Evolutionary conservation across 2,797 vertebrate species (phyloP), one percentile per base, ranked within the genome.

Genomic region (Pterois miles): DNA sequence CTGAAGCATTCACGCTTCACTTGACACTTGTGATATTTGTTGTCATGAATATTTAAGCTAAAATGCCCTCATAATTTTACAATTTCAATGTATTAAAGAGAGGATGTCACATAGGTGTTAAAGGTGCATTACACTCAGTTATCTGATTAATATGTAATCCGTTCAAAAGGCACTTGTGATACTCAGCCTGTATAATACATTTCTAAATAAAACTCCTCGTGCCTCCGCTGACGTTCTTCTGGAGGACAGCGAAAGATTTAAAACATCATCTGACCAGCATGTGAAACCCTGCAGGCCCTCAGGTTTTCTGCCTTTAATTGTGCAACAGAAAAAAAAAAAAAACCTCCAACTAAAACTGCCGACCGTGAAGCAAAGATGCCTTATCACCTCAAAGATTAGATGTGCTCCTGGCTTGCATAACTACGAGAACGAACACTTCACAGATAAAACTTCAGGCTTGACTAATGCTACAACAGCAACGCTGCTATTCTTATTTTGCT

Each of bases 221-320:
- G 57, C 8, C 10, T 33, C 16, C 31, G 10, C 38, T 4, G 1
- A 46, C 0, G 4, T 48, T 48, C 46, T 48, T 10, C 16, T 43
- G 40, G 40, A 43, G 14, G 40, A 43, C 40, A 43, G 18, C 7
- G 40, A 43, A 48, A 10, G 18, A 18, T 48, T 38, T n/a, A n/a
- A 48, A 71, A 10, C 66, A 84, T 85, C 88, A 91, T 87, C 91
- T 89, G 90, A 91, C 50, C 54, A 10, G 40, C 83, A 84, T 83
- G 84, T 91, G 89, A 84, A 56, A 50, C 71, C 11, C 43, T 2
- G 27, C 43, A 57, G 33, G 22, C 60, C 36, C 38, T 23, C 36
- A 6, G 34, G 23, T 62, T 58, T 29, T 29, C 13, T 25, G 0
- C 4, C 25, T 53, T 36, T 14, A 43, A 50, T 54, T 79, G 74